A percentile compares a stretch with the other conserved stretches of the same genome.
Evolutionary conservation across 2,888 invertebrate genomes (phyloP).

Genomic region (Dendrolimus houi): DNA sequence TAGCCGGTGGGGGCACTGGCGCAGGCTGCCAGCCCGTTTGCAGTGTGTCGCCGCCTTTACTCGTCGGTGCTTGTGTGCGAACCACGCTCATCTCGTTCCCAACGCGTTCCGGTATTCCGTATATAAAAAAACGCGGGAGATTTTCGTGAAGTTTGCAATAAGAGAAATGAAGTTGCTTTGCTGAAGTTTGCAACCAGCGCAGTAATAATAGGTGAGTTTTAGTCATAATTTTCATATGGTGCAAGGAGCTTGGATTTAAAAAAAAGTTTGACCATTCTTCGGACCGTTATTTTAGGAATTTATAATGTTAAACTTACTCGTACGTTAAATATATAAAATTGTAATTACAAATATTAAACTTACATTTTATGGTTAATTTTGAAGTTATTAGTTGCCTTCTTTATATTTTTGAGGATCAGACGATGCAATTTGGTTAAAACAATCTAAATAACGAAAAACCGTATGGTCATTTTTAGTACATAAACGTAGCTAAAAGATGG

Average conservation of each 20-base stretch:
- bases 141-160: neutral
- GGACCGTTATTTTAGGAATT: neutral
- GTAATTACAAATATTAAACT: no score
- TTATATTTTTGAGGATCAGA: no score
- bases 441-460: no score
- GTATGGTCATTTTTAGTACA: no score
- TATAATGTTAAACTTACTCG: neutral
- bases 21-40: constrained; percentile 37
- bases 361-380: no score
- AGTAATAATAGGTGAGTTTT: neutral
- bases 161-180: neutral
- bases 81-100: constrained; percentile 16
- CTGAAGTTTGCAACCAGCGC: neutral
- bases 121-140: neutral
- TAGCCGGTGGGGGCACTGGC: constrained; percentile 55
- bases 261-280: neutral
- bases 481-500: no score
- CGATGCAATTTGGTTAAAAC: no score
- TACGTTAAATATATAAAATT: neutral
- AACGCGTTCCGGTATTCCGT: constrained; percentile 19
- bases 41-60: constrained; percentile 62
- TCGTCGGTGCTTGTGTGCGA: constrained; percentile 47
- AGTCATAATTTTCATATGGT: neutral
- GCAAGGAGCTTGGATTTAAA: neutral
- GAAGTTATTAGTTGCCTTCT: no score